Base-by-base conservation (phyloP, 2,888 invertebrate genomes). In the Cataglyphis cursor region DNA sequence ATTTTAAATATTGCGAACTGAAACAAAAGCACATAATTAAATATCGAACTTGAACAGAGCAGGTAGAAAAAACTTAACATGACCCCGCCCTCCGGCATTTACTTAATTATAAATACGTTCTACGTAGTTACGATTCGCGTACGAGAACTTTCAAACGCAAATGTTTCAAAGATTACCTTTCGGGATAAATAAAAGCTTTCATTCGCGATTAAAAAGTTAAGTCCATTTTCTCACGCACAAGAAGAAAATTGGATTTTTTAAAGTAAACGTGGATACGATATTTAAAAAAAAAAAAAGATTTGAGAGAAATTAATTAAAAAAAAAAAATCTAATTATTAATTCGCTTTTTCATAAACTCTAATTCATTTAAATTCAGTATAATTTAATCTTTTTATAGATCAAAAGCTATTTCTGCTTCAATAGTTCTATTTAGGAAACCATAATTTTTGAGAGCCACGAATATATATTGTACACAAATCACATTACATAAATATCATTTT, bases 401-500 rank as follows among this genome's bases (percentile, higher is more conserved):
- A 15, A 31, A 48, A 65, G 21, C n/a, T 24, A 12, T 64, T 74
- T 31, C 10, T 10, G 21, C 18, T 4, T 35, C 18, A 57, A 6
- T 74, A 44, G 44, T 74, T 41, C 15, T 61, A 31, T n/a, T 1
- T 15, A n/a, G 4, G 4, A 35, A 51, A 51, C 0, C 12, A 24
- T 48, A 35, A 5, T 18, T n/a, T 44, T 64, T 8, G 15, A 44
- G 6, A 48, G 18, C 6, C 65, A 35, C 8, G 21, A 65, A 15
- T 38, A 38, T 44, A 61, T 8, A 35, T 74, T 62, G 21, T 38
- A 3, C 18, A 57, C 21, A 75, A 65, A 35, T 75, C 48, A 10
- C 64, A 74, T 66, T 54, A 66, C 68, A 51, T n/a, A 35, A 57
- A 54, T 31, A 70, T 59, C 28, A 70, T 70, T 57, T 70, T 21